Percentiles rank a stretch among this genome's conserved stretches.
Conservation (phyloP, 2,888 invertebrate genomes). For the Patella depressa region DNA sequence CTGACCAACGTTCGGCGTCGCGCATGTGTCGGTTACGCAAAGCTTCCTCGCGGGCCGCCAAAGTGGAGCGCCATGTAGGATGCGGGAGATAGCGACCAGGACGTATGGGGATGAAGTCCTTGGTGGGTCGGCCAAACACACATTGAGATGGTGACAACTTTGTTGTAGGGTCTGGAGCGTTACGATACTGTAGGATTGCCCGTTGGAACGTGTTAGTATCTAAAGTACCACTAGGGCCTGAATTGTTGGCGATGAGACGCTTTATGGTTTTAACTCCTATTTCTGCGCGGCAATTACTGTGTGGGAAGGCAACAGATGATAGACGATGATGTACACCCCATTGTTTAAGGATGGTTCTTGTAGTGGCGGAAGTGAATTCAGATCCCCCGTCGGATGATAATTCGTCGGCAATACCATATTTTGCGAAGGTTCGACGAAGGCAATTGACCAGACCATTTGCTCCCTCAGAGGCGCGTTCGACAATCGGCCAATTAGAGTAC, state of each 20-base stretch:
- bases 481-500: conserved; percentile 38
- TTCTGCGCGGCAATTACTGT: conserved; percentile 52
- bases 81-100: background rate
- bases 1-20: too few relatives aligned
- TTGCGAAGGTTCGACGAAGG: conserved; percentile 42
- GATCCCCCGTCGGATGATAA: conserved; percentile 47
- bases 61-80: conserved; percentile 38
- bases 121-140: conserved; percentile 22
- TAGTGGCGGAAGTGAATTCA: conserved; percentile 41
- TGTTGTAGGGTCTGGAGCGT: conserved; percentile 12
- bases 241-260: conserved; percentile 50
- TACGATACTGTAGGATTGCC: conserved; percentile 46
- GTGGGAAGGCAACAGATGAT: conserved; percentile 50
- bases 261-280: conserved; percentile 52
- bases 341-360: conserved; percentile 38
- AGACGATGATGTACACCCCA: conserved; percentile 53
- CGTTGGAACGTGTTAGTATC: conserved; percentile 45
- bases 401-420: conserved; percentile 48
- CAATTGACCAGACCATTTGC: conserved; percentile 37
- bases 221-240: conserved; percentile 40
- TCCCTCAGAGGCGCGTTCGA: conserved; percentile 37
- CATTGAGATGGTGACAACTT: background rate
- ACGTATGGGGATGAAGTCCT: conserved; percentile 18
- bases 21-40: conserved; percentile 44
- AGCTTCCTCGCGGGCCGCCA: conserved; percentile 37